Evolutionary conservation across 53 echinoderm and acorn worm species (phyloP).

Genomic region (Apostichopus leukothele): DNA sequence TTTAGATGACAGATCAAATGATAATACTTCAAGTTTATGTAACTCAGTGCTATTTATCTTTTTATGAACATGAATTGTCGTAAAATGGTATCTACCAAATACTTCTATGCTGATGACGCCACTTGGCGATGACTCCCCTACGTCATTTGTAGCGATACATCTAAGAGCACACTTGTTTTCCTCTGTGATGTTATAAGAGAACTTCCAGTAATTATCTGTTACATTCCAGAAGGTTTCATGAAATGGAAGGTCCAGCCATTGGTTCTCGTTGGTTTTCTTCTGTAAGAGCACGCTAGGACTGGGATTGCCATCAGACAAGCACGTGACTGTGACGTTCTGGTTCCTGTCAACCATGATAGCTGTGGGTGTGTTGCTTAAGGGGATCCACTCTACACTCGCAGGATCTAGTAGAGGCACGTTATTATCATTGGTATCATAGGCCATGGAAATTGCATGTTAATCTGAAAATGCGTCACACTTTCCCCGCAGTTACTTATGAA

Average conservation of each 20-base stretch:
- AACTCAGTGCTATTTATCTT: too few relatives aligned
- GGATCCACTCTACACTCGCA: background rate
- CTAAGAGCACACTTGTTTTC: background rate
- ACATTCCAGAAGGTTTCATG: background rate
- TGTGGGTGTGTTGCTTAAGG: background rate
- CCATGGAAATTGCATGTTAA: too few relatives aligned
- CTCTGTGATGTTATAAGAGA: background rate
- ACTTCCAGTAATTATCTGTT: background rate
- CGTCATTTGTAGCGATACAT: background rate
- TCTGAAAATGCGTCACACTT: too few relatives aligned
- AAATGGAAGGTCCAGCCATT: background rate
- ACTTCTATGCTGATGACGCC: background rate
- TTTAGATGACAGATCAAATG: too few relatives aligned
- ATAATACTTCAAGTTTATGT: too few relatives aligned
- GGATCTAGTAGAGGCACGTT: background rate
- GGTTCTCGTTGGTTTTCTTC: background rate
- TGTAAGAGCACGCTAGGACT: background rate
- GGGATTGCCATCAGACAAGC: background rate
- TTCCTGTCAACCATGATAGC: background rate
- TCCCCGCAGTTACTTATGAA: too few relatives aligned
- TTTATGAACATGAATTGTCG: too few relatives aligned
- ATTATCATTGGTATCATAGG: too few relatives aligned
- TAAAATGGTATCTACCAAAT: too few relatives aligned
- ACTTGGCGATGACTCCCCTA: background rate
- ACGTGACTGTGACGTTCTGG: background rate